Conservation (phyloP, 2,888 invertebrate genomes). For the Mythimna impura region DNA sequence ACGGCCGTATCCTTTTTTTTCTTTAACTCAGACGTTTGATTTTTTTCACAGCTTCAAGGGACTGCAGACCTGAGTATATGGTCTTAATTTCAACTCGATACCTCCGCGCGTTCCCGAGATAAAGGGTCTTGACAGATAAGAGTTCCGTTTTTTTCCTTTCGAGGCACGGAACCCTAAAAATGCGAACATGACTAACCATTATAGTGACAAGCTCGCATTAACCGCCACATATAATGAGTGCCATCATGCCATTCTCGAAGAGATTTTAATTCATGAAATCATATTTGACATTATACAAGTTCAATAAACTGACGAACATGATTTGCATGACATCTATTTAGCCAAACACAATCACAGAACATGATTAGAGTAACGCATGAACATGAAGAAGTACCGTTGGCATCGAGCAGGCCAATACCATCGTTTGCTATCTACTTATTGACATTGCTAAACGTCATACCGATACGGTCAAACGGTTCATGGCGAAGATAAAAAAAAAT, state of each 20-base stretch:
- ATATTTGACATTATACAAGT: slow-evolving; percentile 45
- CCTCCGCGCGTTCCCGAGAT: no score
- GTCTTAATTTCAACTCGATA: no score
- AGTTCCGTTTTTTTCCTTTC: no score
- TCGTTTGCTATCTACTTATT: slow-evolving; percentile 72
- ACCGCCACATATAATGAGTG: neutral
- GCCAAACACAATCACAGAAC: slow-evolving; percentile 64
- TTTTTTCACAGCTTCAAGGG: no score
- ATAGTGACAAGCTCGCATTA: neutral
- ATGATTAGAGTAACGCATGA: slow-evolving; percentile 66
- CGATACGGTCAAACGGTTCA: slow-evolving; percentile 65
- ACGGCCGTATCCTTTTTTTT: no score
- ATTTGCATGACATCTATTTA: slow-evolving; percentile 65
- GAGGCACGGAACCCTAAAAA: neutral
- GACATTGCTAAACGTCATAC: slow-evolving; percentile 73
- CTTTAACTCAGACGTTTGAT: no score
- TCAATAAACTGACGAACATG: slow-evolving; percentile 60
- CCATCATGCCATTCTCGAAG: neutral
- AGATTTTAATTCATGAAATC: slow-evolving; percentile 12
- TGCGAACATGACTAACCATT: neutral
- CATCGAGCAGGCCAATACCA: slow-evolving; percentile 72
- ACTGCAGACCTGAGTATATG: no score
- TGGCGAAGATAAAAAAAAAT: slow-evolving; percentile 56
- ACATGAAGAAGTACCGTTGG: slow-evolving; percentile 78
- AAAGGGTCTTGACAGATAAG: no score